These are phyloP conservation scores for Sphaerophoria taeniata DNA, from an alignment of 2,888 invertebrate genomes.

Conservation along the genomic window DNA sequence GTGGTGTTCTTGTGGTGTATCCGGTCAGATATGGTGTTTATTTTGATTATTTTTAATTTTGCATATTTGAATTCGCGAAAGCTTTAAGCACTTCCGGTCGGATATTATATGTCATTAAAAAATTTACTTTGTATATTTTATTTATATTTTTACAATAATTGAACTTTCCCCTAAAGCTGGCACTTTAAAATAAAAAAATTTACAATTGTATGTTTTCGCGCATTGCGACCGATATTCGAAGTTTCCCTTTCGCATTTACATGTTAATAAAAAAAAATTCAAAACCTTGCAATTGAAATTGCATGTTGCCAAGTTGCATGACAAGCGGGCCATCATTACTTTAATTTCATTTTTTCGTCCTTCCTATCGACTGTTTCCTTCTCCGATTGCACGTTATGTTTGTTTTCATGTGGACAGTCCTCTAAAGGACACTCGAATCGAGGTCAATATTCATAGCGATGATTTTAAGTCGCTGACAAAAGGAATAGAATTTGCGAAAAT, in stretches of 20 bases:
- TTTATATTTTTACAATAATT: neutral
- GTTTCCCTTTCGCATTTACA: neutral
- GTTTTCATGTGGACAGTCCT: conserved; percentile 49
- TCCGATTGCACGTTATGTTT: conserved; percentile 54
- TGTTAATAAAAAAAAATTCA: neutral
- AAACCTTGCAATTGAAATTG: conserved; percentile 48
- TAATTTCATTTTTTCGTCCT: conserved; percentile 43
- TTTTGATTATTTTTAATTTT: neutral
- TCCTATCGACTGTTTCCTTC: conserved; percentile 36
- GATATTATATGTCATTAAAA: conserved; percentile 11
- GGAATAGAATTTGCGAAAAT: conserved; percentile 33
- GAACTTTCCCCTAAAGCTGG: neutral
- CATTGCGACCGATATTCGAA: neutral
- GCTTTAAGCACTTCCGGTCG: conserved; percentile 30
- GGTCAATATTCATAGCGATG: conserved; percentile 21
- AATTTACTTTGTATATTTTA: conserved; percentile 5
- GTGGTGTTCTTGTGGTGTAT: conserved; percentile 3
- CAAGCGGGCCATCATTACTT: conserved; percentile 39
- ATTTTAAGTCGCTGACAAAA: neutral
- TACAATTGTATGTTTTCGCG: neutral
- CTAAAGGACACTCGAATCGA: conserved; percentile 39
- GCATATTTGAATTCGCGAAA: conserved; percentile 6
- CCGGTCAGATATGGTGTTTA: conserved; percentile 15
- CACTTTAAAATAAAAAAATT: neutral
- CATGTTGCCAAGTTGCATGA: conserved; percentile 65